Percentiles rank a stretch among this genome's conserved stretches.
Conservation (phyloP, 2,888 invertebrate species). For the Carabus problematicus region DNA sequence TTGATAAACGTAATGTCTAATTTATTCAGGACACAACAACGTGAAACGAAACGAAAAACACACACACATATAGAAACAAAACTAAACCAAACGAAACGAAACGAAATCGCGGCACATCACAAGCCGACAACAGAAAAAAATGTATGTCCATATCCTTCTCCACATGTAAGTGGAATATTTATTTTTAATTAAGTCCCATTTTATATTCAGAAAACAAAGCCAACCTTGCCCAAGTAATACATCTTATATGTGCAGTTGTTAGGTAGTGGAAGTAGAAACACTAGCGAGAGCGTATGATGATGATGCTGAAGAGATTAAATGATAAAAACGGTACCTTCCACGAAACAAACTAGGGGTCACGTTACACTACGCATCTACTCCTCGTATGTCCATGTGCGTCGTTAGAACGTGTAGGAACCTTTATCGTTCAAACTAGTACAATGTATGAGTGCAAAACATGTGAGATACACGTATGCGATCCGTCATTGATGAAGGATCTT, state of each 20-base stretch:
- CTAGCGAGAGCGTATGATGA: no score
- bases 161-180: conserved; percentile 46
- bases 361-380: neutral
- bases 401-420: no score
- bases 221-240: neutral
- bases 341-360: conserved; percentile 29
- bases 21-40: conserved; percentile 36
- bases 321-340: conserved; percentile 38
- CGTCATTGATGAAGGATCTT: no score
- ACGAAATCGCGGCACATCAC: no score
- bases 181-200: conserved; percentile 48
- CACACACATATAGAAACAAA: neutral
- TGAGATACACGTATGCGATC: no score
- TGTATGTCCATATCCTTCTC: conserved; percentile 7
- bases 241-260: neutral
- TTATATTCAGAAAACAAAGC: conserved; percentile 46
- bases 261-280: neutral
- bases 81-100: no score
- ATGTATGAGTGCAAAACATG: neutral
- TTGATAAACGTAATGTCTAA: conserved; percentile 38
- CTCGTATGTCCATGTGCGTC: neutral
- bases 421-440: no score
- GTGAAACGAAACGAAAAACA: conserved; percentile 30
- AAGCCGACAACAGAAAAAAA: neutral
- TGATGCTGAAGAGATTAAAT: conserved; percentile 9